Conservation (phyloP, 1,140 invertebrate species). For the Ceratosolen solmsi region DNA sequence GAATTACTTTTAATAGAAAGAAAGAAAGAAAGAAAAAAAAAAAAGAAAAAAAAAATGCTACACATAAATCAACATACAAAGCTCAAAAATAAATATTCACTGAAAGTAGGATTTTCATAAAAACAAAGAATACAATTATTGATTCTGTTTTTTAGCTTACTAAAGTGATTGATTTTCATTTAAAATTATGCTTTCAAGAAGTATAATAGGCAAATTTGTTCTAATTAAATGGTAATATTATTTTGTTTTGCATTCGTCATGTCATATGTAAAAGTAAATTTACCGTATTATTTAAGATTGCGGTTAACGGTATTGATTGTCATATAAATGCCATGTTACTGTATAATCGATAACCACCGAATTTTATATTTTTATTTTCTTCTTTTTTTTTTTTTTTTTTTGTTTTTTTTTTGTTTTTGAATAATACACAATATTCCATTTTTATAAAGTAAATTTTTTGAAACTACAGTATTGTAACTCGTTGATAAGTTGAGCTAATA, state of each 20-base stretch:
- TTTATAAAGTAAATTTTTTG: conserved; percentile 9
- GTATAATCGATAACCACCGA: conserved; percentile 41
- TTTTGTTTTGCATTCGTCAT: too few relatives aligned
- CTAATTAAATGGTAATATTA: too few relatives aligned
- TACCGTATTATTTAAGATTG: conserved; percentile 34
- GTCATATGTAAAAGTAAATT: too few relatives aligned
- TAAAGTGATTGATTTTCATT: too few relatives aligned
- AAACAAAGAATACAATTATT: not conserved
- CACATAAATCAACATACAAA: conserved; percentile 2
- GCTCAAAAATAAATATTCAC: not conserved
- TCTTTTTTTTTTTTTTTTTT: too few relatives aligned
- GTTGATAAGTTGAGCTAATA: conserved; percentile 8
- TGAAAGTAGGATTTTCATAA: too few relatives aligned
- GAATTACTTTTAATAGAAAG: not conserved
- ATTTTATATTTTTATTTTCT: conserved; percentile 19
- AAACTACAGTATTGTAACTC: conserved; percentile 32
- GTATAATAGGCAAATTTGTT: too few relatives aligned
- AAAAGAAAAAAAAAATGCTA: not conserved
- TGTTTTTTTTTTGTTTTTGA: too few relatives aligned
- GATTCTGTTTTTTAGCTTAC: not conserved
- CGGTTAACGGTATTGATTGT: conserved; percentile 40
- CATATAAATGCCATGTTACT: conserved; percentile 47
- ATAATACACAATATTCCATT: conserved; percentile 1
- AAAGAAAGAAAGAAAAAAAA: too few relatives aligned
- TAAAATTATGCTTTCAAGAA: too few relatives aligned